These are phyloP conservation scores for Petrocephalus microphthalmus DNA, from an alignment of 2,113 vertebrate genomes.

Conservation along the genomic window DNA sequence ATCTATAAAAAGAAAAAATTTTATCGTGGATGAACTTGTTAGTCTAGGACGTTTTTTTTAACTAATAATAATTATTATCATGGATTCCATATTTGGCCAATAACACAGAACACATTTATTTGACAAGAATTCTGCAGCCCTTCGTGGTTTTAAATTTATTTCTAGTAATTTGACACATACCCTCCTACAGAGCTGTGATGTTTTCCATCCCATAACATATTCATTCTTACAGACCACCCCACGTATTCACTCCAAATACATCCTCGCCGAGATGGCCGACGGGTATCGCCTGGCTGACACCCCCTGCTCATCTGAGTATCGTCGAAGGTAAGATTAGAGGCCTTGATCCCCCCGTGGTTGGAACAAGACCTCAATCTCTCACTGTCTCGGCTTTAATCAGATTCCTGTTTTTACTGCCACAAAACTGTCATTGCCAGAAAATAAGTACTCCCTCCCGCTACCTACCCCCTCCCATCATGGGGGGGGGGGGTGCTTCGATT, in stretches of 20 bases:
- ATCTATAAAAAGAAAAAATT: neutral
- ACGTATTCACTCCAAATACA: neutral
- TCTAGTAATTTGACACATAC: neutral
- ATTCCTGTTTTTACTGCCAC: conserved; percentile 83
- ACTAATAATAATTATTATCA: no score
- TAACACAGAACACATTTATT: neutral
- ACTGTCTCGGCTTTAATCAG: conserved; percentile 97
- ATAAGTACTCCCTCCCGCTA: conserved; percentile 67
- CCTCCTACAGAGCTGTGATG: neutral
- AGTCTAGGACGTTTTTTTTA: neutral
- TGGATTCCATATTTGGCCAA: neutral
- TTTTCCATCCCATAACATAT: neutral
- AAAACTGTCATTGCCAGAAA: conserved; percentile 93
- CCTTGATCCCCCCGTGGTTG: conserved; percentile 87
- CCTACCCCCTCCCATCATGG: conserved; percentile 58
- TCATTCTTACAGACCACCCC: neutral
- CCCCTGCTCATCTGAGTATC: conserved; percentile 64
- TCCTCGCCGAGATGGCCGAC: conserved; percentile 37
- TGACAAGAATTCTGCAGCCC: neutral
- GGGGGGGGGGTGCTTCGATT: conserved; percentile 94
- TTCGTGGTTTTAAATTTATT: neutral
- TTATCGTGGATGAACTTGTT: neutral
- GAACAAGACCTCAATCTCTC: conserved; percentile 99
- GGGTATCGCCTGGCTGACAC: conserved; percentile 52
- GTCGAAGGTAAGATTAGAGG: conserved; percentile 79